Evolutionary conservation across 2,797 vertebrate species (phyloP).

Genomic region (Etheostoma nigrum): DNA sequence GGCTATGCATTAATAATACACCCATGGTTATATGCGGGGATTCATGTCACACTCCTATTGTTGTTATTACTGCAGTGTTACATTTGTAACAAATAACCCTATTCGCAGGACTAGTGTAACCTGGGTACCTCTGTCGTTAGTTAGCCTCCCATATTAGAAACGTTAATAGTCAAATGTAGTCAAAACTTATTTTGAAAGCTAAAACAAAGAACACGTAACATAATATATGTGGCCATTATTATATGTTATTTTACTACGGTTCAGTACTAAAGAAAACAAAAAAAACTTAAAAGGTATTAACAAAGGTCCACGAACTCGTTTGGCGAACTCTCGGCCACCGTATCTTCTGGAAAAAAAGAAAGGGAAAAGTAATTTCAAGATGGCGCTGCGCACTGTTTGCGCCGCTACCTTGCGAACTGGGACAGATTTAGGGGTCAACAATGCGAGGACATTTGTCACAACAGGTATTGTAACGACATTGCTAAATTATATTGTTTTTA

Average conservation of each 20-base stretch:
- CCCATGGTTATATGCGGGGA: not conserved
- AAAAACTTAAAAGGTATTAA: too few relatives aligned
- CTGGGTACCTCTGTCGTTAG: too few relatives aligned
- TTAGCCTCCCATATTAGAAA: too few relatives aligned
- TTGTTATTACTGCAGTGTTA: not conserved
- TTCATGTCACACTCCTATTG: not conserved
- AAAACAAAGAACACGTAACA: not conserved
- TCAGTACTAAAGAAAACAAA: not conserved
- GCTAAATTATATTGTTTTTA: rapidly evolving
- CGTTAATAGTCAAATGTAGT: too few relatives aligned
- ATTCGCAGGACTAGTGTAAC: too few relatives aligned
- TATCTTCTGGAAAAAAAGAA: not conserved
- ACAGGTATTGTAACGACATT: slow-evolving; percentile 70
- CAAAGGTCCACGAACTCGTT: not conserved
- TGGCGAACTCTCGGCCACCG: slow-evolving; percentile 45
- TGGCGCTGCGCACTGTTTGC: slow-evolving; percentile 79
- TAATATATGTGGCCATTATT: too few relatives aligned
- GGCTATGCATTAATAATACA: too few relatives aligned
- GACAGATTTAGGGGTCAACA: slow-evolving; percentile 72
- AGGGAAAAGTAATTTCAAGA: slow-evolving; percentile 59
- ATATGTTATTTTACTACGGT: not conserved
- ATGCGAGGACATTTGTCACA: slow-evolving; percentile 67
- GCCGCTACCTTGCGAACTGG: slow-evolving; percentile 36
- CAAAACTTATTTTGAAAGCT: not conserved
- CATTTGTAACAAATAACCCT: not conserved